Percentiles rank a stretch among this genome's conserved stretches.
Conservation (phyloP, 2,113 vertebrate species). For the Pituophis catenifer region DNA sequence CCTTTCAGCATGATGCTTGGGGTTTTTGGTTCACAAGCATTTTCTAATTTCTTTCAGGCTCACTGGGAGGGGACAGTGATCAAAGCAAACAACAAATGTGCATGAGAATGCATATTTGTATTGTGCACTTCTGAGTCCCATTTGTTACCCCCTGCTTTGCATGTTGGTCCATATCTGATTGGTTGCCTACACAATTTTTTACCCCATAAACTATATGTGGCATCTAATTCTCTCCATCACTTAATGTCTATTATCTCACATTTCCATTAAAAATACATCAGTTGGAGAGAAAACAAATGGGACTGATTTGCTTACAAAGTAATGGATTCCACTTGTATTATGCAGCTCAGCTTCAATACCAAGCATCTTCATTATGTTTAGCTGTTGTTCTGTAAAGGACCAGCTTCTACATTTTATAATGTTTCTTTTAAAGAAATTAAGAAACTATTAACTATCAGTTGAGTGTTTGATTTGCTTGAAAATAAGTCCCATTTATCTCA, state of each 20-base stretch:
- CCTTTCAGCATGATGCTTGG: conserved; percentile 3
- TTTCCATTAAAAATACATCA: conserved; percentile 41
- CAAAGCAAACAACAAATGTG: conserved; percentile 21
- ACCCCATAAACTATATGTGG: conserved; percentile 33
- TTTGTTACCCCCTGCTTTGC: conserved; percentile 1
- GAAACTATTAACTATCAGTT: background rate
- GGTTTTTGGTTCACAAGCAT: conserved; percentile 14
- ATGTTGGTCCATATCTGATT: background rate
- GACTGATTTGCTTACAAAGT: conserved; percentile 39
- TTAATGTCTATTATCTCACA: background rate
- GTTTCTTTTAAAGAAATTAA: conserved; percentile 26
- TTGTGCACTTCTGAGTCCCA: conserved; percentile 9
- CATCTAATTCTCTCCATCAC: conserved; percentile 2
- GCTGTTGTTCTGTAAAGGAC: background rate
- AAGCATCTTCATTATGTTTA: conserved; percentile 17
- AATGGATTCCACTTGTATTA: conserved; percentile 12
- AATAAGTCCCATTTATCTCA: background rate
- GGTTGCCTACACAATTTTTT: conserved; percentile 3
- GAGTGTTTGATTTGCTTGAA: background rate
- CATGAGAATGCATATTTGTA: conserved; percentile 6
- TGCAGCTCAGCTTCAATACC: background rate
- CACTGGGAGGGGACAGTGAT: background rate
- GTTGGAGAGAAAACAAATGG: conserved; percentile 30
- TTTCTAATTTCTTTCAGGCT: conserved; percentile 22
- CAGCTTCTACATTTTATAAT: background rate